A percentile compares a stretch with the other conserved stretches of the same genome.
phyloP scores from a whole-genome alignment of 2,888 invertebrate genomes.

The Artemia sinica region DNA sequence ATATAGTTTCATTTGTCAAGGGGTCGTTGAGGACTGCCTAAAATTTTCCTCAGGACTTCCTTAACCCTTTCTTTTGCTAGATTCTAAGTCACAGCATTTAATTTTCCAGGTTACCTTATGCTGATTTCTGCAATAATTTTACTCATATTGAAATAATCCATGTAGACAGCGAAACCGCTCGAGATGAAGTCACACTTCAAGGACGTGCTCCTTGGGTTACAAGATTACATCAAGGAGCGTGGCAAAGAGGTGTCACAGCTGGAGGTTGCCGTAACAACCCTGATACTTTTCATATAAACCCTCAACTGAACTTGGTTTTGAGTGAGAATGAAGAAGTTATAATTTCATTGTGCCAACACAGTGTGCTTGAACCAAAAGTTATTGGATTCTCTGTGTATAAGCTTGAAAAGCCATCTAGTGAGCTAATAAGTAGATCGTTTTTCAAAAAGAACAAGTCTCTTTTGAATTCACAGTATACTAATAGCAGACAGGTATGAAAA shows the following conservation, averaged over 20 bases:
- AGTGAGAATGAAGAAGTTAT: constrained; percentile 65
- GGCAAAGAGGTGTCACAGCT: constrained; percentile 70
- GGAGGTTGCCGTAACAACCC: constrained; percentile 77
- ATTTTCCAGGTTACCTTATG: constrained; percentile 51
- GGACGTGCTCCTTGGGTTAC: constrained; percentile 59
- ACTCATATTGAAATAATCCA: constrained; percentile 66
- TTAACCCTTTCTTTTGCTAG: too few relatives aligned
- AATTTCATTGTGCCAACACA: constrained; percentile 70
- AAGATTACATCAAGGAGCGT: constrained; percentile 65
- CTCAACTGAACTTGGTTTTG: constrained; percentile 61
- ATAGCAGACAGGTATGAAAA: constrained; percentile 58
- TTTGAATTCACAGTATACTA: constrained; percentile 76
- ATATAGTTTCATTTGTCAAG: too few relatives aligned
- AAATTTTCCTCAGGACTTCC: too few relatives aligned
- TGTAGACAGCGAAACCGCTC: constrained; percentile 65
- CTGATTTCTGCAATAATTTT: constrained; percentile 63
- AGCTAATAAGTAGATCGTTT: constrained; percentile 58
- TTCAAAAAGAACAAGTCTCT: constrained; percentile 71
- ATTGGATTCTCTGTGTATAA: constrained; percentile 76
- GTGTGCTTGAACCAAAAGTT: constrained; percentile 78
- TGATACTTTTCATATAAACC: constrained; percentile 79
- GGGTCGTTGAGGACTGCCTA: too few relatives aligned
- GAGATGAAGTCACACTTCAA: constrained; percentile 60
- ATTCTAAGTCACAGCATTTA: too few relatives aligned
- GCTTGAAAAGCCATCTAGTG: constrained; percentile 47